Evolutionary conservation across 2,113 vertebrate genomes (phyloP).

Genomic region (Axis porcinus): DNA sequence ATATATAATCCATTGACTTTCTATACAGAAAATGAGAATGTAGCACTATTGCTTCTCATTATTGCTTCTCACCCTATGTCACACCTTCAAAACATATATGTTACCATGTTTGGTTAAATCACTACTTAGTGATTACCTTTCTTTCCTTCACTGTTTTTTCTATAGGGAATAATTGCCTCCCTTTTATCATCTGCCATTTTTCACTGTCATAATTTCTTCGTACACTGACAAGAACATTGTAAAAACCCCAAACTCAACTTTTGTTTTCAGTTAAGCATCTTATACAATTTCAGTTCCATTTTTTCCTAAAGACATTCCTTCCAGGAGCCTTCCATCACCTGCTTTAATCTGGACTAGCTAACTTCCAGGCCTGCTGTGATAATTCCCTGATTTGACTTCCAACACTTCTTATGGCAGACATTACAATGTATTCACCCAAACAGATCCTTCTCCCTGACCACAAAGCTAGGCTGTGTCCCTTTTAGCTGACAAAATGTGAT

Average conservation of each 20-base stretch:
- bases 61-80: not conserved
- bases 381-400: not conserved
- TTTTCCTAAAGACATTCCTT: not conserved
- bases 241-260: not conserved
- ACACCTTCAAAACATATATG: not conserved
- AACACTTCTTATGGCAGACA: not conserved
- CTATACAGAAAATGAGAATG: not conserved
- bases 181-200: not conserved
- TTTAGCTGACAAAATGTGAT: not conserved
- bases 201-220: not conserved
- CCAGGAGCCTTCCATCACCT: not conserved
- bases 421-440: not conserved
- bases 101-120: not conserved
- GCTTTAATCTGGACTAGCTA: not conserved
- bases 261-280: not conserved
- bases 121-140: not conserved
- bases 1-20: not conserved
- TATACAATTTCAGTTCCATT: not conserved
- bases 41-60: not conserved
- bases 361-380: not conserved
- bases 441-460: not conserved
- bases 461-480: not conserved
- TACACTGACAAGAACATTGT: not conserved
- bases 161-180: not conserved
- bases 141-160: not conserved